These are phyloP conservation scores for Neopipo cinnamomea DNA, from an alignment of 2,113 vertebrate species.

Conservation along the genomic window DNA sequence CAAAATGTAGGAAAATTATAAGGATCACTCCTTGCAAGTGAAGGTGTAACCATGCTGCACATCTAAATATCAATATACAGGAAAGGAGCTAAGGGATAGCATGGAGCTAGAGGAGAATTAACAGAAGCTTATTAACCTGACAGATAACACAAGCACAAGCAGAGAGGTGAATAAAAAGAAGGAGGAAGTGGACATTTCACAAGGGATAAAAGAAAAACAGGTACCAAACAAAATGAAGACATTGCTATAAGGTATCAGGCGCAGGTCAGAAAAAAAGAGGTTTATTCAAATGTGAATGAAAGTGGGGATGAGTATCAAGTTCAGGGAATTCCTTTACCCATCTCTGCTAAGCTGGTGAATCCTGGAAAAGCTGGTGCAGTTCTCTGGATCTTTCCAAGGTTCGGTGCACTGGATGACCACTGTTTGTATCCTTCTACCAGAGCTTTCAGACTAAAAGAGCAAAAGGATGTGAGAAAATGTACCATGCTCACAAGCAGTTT, in stretches of 20 bases:
- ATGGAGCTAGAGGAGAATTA: not conserved
- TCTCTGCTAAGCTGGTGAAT: constrained; percentile 91
- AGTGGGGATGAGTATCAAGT: not conserved
- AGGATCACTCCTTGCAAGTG: not conserved
- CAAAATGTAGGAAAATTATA: not conserved
- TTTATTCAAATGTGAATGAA: not conserved
- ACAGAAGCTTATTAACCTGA: not conserved
- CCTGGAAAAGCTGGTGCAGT: constrained; percentile 86
- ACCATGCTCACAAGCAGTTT: not conserved
- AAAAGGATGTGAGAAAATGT: not conserved
- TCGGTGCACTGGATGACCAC: constrained; percentile 92
- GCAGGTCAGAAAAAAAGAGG: not conserved
- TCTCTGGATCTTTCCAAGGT: constrained; percentile 88
- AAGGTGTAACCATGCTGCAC: not conserved
- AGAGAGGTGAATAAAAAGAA: not conserved
- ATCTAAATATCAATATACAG: not conserved
- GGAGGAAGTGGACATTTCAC: not conserved
- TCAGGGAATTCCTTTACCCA: constrained; percentile 75
- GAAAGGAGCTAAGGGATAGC: not conserved
- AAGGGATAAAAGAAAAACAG: not conserved
- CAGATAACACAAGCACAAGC: not conserved
- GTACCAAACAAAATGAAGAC: not conserved
- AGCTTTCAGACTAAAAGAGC: constrained; percentile 78
- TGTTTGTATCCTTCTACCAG: constrained; percentile 88
- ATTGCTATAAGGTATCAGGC: not conserved